Conservation (phyloP, 1,140 invertebrate species). For the Pygmarrhopalites habei region DNA sequence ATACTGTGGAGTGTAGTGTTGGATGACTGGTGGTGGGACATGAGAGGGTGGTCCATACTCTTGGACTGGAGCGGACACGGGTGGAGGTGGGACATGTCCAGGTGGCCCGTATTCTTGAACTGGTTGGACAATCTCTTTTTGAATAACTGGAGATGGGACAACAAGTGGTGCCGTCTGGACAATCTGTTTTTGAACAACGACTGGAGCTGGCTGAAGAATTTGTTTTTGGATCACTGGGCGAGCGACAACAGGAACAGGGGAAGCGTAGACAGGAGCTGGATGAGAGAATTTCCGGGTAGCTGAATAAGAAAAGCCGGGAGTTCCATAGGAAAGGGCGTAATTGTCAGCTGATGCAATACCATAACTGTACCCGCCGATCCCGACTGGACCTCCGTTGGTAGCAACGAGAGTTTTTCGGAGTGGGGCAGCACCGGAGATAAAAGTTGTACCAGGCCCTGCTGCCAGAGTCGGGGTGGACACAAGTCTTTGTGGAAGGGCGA, state of each 20-base stretch:
- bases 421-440: conserved; percentile 6
- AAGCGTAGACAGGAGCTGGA: neutral
- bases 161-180: neutral
- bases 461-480: neutral
- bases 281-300: conserved; percentile 28
- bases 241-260: conserved; percentile 4
- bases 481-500: neutral
- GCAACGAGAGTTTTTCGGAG: no score
- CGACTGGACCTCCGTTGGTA: neutral
- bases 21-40: neutral
- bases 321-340: conserved; percentile 22
- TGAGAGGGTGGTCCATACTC: neutral
- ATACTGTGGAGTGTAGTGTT: neutral
- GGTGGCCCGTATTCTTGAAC: conserved; percentile 8
- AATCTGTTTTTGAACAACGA: neutral
- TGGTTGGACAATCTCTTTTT: neutral
- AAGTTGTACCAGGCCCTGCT: conserved; percentile 1
- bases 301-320: conserved; percentile 20
- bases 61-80: conserved; percentile 13
- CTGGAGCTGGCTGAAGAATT: neutral
- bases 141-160: neutral
- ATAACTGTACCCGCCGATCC: conserved; percentile 13
- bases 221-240: neutral
- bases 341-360: conserved; percentile 9
- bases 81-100: neutral